phyloP scores from a whole-genome alignment of 2,888 invertebrate species.

The Drosophila fungiperda region DNA sequence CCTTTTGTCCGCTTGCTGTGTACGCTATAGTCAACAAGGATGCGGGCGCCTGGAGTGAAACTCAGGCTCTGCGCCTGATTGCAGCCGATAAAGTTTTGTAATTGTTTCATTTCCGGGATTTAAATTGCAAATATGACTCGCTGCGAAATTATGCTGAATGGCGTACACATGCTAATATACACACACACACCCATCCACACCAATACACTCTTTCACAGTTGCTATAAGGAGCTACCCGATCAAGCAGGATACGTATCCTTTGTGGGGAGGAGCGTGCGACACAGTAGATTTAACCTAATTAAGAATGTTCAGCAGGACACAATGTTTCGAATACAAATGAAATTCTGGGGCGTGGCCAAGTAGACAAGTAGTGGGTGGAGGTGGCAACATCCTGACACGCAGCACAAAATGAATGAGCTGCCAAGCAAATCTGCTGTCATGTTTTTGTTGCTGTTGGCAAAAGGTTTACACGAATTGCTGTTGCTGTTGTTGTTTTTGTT shows the following conservation, averaged over 20 bases:
- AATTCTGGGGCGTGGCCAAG: conserved; percentile 50
- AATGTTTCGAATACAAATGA: conserved; percentile 83
- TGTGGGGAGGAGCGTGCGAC: conserved; percentile 57
- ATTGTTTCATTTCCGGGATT: conserved; percentile 83
- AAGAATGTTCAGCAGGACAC: conserved; percentile 84
- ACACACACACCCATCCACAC: conserved; percentile 5
- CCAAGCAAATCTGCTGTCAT: conserved; percentile 77
- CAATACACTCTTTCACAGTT: conserved; percentile 4
- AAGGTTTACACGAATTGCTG: conserved; percentile 63
- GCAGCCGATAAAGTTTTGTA: conserved; percentile 76
- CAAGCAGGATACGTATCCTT: conserved; percentile 47
- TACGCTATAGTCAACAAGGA: conserved; percentile 32
- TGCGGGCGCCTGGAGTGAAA: conserved; percentile 23
- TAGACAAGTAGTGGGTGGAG: neutral
- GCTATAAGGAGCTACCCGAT: conserved; percentile 17
- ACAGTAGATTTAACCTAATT: conserved; percentile 84
- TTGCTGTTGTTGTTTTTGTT: conserved; percentile 33
- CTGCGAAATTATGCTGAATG: conserved; percentile 74
- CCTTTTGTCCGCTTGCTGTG: conserved; percentile 1
- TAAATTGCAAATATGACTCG: conserved; percentile 82
- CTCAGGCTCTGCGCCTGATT: conserved; percentile 55
- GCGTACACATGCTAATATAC: conserved; percentile 33
- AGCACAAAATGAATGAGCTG: conserved; percentile 76
- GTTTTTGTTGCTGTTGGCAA: conserved; percentile 63
- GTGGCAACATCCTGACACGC: conserved; percentile 58